Base-by-base conservation (phyloP, 1,140 invertebrate species). In the Matsumurasca onukii region DNA sequence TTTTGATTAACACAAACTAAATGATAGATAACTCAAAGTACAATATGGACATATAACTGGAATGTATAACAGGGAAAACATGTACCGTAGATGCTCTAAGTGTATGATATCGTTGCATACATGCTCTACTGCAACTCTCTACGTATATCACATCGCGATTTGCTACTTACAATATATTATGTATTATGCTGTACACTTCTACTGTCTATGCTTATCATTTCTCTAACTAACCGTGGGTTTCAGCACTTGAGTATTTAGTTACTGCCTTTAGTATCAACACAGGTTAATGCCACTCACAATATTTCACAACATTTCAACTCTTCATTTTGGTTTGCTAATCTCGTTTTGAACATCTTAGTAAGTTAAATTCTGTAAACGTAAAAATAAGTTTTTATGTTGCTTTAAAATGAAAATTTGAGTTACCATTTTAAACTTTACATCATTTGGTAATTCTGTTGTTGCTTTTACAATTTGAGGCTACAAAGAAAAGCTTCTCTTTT, bases 111-210 rank as follows among this genome's bases (percentile, higher is more conserved):
- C 55, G 55, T 59, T 59, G 55, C 55, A 22, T 59, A 29, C 55
- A 59, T 59, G 25, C 55, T 13, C 3, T 24, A 17, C 5, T 59
- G 55, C 55, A 59, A 59, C 55, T 27, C 34, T 25, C 55, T 59
- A 59, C 55, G 15, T 25, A 39, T 59, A 59, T 59, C 55, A 59
- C 55, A 59, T 59, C 55, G 55, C 55, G 25, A 59, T 17, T 39
- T 39, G 17, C 55, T 59, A 59, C 2, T 59, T 59, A 59, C 55
- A 59, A 52, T 52, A 52, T 52, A 52, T 59, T 59, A 59, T 59
- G 25, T 51, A n/a, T 39, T 39, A 27, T 59, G 55, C 55, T 59
- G 55, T 59, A 59, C 55, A 59, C 13, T 24, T 59, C 55, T 59
- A 59, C 34, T 39, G 3, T 27, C 55, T 59, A 59, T 59, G 30